Conservation (phyloP, 1,140 invertebrate species). For the Penaeus japonicus region DNA sequence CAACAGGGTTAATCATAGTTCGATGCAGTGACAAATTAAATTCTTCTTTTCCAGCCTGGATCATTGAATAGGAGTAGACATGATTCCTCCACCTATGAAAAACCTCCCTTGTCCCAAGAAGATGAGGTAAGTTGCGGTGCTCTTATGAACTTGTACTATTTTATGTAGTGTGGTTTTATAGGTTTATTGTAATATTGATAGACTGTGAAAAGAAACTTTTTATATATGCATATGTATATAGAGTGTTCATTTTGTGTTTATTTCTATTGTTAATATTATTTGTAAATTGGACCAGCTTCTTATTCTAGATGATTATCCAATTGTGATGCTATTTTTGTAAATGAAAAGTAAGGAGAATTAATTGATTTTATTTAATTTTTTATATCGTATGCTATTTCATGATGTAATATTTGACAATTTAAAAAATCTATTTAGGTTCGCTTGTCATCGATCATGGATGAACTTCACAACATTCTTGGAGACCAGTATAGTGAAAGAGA, state of each 20-base stretch:
- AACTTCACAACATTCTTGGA: constrained; percentile 65
- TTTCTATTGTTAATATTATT: no score
- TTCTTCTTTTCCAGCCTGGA: neutral
- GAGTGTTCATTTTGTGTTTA: no score
- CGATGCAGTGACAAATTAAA: neutral
- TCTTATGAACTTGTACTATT: neutral
- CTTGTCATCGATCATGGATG: constrained; percentile 66
- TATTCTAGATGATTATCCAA: no score
- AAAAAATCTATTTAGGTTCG: constrained; percentile 57
- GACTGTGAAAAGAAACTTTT: no score
- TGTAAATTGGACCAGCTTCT: no score
- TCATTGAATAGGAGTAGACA: neutral
- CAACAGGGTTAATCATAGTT: neutral
- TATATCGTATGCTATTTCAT: no score
- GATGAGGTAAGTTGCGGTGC: constrained; percentile 20
- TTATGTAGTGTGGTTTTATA: no score
- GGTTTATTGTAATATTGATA: no score
- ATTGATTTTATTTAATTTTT: no score
- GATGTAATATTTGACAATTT: neutral
- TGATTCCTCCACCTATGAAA: constrained; percentile 32
- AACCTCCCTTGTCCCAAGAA: constrained; percentile 26
- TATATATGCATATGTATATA: no score
- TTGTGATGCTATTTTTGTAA: no score
- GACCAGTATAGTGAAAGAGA: constrained; percentile 64
- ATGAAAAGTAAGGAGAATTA: no score